Evolutionary conservation across 2,888 invertebrate species (phyloP).

Genomic region (Chymomyza amoena): DNA sequence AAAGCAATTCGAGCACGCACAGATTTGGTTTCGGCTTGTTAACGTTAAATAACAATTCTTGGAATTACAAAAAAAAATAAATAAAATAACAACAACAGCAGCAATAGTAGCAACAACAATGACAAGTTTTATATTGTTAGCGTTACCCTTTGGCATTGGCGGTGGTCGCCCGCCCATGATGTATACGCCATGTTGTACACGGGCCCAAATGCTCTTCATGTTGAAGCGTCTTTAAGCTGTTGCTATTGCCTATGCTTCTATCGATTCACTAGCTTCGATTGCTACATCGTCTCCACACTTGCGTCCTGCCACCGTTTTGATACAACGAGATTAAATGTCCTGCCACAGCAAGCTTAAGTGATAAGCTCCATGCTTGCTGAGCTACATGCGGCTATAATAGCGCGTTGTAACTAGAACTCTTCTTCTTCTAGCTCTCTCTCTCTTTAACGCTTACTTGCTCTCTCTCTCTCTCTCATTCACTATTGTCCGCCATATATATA

Average conservation of each 20-base stretch:
- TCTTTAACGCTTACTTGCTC: background rate
- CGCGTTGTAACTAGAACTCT: background rate
- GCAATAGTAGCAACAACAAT: conserved; percentile 29
- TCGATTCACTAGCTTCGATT: background rate
- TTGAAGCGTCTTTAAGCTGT: conserved; percentile 54
- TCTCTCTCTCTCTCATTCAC: background rate
- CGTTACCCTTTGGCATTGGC: conserved; percentile 56
- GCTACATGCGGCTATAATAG: background rate
- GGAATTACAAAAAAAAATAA: conserved; percentile 70
- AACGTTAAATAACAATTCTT: conserved; percentile 69
- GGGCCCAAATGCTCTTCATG: background rate
- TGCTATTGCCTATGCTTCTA: conserved; percentile 37
- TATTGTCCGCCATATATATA: background rate
- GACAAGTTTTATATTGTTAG: conserved; percentile 21
- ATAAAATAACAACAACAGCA: conserved; percentile 35
- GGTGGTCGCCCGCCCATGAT: background rate
- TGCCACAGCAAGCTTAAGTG: conserved; percentile 68
- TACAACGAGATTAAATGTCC: conserved; percentile 72
- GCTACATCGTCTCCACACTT: background rate
- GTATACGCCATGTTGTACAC: background rate
- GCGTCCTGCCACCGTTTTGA: conserved; percentile 40
- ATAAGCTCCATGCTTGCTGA: conserved; percentile 47
- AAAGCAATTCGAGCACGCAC: background rate
- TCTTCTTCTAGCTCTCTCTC: background rate
- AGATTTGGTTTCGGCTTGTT: conserved; percentile 65